Conservation (phyloP, 2,113 vertebrate genomes). For the Cryptoleucopteryx plumbea region DNA sequence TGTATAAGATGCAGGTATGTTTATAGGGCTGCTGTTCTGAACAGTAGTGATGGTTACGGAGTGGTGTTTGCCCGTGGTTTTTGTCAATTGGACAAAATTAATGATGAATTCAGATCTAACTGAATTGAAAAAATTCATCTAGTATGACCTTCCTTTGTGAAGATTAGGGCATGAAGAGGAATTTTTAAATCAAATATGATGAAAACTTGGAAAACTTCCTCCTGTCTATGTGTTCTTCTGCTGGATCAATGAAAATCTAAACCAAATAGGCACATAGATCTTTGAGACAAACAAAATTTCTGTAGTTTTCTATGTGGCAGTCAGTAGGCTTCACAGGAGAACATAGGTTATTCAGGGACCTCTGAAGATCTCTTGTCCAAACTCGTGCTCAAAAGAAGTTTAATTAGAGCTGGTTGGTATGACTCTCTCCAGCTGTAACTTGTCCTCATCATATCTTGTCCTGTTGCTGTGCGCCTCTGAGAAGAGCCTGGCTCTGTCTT, state of each 20-base stretch:
- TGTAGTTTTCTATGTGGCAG: not conserved
- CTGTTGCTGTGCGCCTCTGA: not conserved
- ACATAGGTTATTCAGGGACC: not conserved
- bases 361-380: not conserved
- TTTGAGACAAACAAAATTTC: not conserved
- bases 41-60: not conserved
- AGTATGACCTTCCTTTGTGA: not conserved
- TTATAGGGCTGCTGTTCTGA: not conserved
- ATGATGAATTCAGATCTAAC: not conserved
- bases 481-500: not conserved
- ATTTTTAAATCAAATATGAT: not conserved
- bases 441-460: not conserved
- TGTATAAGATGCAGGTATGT: not conserved
- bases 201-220: not conserved
- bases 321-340: not conserved
- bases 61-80: not conserved
- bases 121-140: not conserved
- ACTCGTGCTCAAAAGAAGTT: fast-evolving
- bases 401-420: not conserved
- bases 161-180: not conserved
- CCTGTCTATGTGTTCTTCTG: not conserved
- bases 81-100: not conserved
- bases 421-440: not conserved
- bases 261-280: not conserved
- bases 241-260: not conserved